phyloP scores from a whole-genome alignment of 2,113 vertebrate species.

The Prietella phreatophila region DNA sequence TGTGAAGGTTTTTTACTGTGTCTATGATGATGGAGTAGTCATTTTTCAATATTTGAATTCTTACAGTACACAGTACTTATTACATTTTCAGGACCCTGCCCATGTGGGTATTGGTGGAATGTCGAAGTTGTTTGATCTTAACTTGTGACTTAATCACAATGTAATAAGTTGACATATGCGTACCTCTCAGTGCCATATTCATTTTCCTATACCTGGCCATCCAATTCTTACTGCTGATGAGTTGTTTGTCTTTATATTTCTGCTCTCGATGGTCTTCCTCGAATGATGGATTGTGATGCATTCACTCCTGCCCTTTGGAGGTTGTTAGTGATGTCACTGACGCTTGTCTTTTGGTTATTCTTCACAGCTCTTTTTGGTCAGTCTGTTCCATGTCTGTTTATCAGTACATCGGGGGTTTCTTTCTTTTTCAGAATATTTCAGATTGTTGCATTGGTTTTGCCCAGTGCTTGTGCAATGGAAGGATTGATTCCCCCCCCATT shows the following conservation, averaged over 20 bases:
- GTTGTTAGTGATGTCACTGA: not conserved
- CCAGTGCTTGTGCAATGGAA: not conserved
- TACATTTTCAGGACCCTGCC: not conserved
- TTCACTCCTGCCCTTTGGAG: not conserved
- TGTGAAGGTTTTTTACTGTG: not conserved
- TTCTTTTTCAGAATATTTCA: not conserved
- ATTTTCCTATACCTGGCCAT: not conserved
- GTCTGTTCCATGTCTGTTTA: too few species aligned
- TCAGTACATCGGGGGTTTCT: not conserved
- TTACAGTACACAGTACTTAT: not conserved
- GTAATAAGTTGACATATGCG: not conserved
- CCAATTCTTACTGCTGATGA: not conserved
- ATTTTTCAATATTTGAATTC: not conserved
- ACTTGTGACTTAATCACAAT: not conserved
- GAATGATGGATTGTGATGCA: not conserved
- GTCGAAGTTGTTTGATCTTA: not conserved
- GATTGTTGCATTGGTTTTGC: too few species aligned
- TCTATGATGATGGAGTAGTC: not conserved
- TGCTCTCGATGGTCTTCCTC: not conserved
- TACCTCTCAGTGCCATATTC: not conserved
- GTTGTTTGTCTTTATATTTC: not conserved
- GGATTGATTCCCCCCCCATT: too few species aligned
- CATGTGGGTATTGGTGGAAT: not conserved
- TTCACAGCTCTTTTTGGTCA: not conserved
- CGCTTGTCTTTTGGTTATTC: not conserved